These are phyloP conservation scores for Gallinago undulata DNA, from an alignment of 2,113 vertebrate genomes.

Conservation along the genomic window DNA sequence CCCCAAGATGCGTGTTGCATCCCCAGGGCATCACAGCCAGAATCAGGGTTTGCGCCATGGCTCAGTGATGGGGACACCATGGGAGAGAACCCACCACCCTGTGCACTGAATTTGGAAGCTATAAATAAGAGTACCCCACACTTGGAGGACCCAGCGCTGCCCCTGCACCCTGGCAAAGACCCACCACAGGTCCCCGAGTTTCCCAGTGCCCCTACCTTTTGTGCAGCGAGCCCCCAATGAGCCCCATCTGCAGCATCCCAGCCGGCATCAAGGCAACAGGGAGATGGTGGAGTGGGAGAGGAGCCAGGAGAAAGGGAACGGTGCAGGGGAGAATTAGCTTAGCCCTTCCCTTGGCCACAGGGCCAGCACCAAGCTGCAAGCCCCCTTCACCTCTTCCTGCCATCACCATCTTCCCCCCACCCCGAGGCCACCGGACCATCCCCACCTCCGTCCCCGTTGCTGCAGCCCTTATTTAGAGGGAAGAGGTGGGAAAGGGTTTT, in stretches of 20 bases:
- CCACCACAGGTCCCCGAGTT: fast-evolving
- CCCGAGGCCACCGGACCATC: fast-evolving
- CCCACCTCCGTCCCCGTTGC: background rate
- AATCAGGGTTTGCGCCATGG: background rate
- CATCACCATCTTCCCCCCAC: background rate
- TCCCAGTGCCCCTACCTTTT: background rate
- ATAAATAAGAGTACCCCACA: background rate
- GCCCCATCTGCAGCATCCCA: background rate
- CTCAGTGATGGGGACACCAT: background rate
- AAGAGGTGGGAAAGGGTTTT: background rate
- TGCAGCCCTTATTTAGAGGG: conserved; percentile 30
- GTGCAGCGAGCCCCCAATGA: fast-evolving
- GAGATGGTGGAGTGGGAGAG: background rate
- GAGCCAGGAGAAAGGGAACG: background rate
- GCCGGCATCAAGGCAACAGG: background rate
- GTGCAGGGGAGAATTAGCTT: background rate
- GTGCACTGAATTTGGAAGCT: conserved; percentile 11
- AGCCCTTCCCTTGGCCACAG: background rate
- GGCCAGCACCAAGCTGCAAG: background rate
- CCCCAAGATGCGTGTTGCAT: background rate
- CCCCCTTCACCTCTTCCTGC: background rate
- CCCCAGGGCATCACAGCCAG: background rate
- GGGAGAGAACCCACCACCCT: background rate
- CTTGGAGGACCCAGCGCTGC: background rate
- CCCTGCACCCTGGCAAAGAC: background rate